Percentiles rank a stretch among this genome's conserved stretches.
Evolutionary conservation across 2,797 vertebrate genomes (phyloP).

Genomic region (Sebastes glaucus): DNA sequence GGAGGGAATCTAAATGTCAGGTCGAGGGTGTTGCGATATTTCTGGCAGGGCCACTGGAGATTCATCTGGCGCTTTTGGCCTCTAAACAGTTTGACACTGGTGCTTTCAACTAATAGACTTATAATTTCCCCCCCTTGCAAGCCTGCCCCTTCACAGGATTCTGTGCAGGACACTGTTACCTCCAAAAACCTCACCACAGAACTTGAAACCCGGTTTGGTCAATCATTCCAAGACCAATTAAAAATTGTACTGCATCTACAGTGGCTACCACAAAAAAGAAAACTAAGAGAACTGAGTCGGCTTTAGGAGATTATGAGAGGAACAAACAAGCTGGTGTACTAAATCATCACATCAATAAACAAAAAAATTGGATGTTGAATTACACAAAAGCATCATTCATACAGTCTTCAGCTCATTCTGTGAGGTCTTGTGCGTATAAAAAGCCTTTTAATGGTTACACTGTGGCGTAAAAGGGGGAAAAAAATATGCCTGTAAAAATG

Average conservation of each 20-base stretch:
- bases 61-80: conserved; percentile 64
- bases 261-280: not conserved
- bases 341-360: not conserved
- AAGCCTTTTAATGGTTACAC: conserved; percentile 9
- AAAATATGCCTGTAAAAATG: conserved; percentile 38
- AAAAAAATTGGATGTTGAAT: not conserved
- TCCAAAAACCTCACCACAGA: conserved; percentile 29
- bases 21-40: conserved; percentile 56
- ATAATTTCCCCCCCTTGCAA: conserved; percentile 52
- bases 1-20: conserved; percentile 66
- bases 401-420: conserved; percentile 1
- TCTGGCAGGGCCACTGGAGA: conserved; percentile 62
- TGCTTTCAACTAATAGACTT: conserved; percentile 58
- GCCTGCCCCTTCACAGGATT: conserved; percentile 14
- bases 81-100: conserved; percentile 45
- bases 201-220: conserved; percentile 14
- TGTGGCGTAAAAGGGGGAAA: not conserved
- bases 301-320: not conserved
- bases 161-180: conserved; percentile 8
- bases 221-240: conserved; percentile 21
- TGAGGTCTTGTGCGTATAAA: conserved; percentile 23
- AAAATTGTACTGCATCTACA: not conserved
- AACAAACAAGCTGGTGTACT: not conserved
- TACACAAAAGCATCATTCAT: conserved; percentile 1
- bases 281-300: not conserved